phyloP scores from a whole-genome alignment of 1,140 invertebrate genomes.

The Spodoptera litura region DNA sequence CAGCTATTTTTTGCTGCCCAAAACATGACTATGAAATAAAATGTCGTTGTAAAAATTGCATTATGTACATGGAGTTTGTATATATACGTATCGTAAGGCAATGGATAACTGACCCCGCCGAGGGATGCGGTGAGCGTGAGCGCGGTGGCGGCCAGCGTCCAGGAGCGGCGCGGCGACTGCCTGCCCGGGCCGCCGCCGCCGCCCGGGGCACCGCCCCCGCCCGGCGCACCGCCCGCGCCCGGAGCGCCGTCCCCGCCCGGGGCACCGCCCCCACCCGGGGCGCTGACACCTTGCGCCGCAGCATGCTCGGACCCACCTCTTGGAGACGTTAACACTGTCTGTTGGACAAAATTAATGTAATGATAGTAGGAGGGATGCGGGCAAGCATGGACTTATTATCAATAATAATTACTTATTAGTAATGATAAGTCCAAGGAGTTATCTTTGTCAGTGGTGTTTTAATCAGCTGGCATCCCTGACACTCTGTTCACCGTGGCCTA shows the following conservation, averaged over 20 bases:
- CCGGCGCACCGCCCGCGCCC: too few relatives aligned
- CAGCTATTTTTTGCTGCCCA: too few relatives aligned
- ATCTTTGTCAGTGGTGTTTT: too few relatives aligned
- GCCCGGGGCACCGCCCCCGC: slow-evolving; percentile 51
- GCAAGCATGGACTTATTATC: too few relatives aligned
- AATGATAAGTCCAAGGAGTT: too few relatives aligned
- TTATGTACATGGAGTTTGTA: neutral
- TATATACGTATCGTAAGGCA: neutral
- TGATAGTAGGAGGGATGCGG: too few relatives aligned
- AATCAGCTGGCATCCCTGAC: too few relatives aligned
- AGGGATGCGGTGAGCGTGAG: slow-evolving; percentile 34
- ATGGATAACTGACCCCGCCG: slow-evolving; percentile 30
- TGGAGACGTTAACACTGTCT: slow-evolving; percentile 28
- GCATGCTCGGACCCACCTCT: slow-evolving; percentile 1
- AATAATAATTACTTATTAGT: too few relatives aligned
- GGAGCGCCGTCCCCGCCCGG: too few relatives aligned
- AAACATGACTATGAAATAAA: slow-evolving; percentile 46
- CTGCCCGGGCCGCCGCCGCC: slow-evolving; percentile 36
- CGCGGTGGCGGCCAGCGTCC: slow-evolving; percentile 51
- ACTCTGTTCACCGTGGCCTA: too few relatives aligned
- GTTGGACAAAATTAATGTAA: neutral
- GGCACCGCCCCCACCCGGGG: slow-evolving; percentile 33
- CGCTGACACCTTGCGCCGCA: slow-evolving; percentile 22
- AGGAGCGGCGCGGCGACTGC: slow-evolving; percentile 50
- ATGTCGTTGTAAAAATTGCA: neutral